Percentiles rank a stretch among this genome's conserved stretches.
These are phyloP conservation scores for Tanytarsus gracilentus DNA, from an alignment of 2,888 invertebrate species.

Conservation along the genomic window DNA sequence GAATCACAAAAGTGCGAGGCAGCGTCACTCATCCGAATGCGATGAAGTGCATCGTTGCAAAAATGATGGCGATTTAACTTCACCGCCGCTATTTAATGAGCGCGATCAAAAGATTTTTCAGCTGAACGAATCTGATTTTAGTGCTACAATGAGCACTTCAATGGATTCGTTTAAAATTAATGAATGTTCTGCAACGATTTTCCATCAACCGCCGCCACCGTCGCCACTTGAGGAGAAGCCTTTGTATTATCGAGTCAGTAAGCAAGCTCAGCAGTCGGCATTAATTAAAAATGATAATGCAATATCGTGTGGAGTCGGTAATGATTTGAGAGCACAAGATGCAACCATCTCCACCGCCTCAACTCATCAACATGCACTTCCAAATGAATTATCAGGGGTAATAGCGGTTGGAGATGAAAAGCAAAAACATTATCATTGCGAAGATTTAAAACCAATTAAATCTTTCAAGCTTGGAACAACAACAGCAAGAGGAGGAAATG, in stretches of 20 bases:
- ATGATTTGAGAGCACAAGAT: not conserved
- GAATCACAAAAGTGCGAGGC: not conserved
- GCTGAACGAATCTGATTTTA: not conserved
- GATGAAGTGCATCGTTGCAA: not conserved
- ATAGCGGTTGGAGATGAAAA: not conserved
- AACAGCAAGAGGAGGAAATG: too few relatives aligned
- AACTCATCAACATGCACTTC: too few relatives aligned
- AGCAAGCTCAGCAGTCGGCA: not conserved
- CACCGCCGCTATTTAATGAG: constrained; percentile 24
- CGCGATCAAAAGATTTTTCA: constrained; percentile 16
- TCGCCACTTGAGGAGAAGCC: not conserved
- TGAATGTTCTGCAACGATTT: not conserved
- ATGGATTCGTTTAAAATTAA: not conserved
- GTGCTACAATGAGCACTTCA: not conserved
- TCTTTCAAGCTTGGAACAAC: not conserved
- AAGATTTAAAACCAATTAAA: constrained; percentile 26
- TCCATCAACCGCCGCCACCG: not conserved
- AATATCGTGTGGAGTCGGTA: constrained; percentile 7
- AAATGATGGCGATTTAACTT: not conserved
- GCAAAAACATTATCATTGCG: constrained; percentile 11
- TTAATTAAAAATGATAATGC: constrained; percentile 22
- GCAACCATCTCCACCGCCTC: too few relatives aligned
- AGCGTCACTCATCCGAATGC: not conserved
- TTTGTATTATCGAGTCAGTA: not conserved
- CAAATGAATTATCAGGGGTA: too few relatives aligned